These are phyloP conservation scores for Tokudaia tokunoshimensis DNA, from an alignment of 2,797 vertebrate genomes.

Conservation along the genomic window DNA sequence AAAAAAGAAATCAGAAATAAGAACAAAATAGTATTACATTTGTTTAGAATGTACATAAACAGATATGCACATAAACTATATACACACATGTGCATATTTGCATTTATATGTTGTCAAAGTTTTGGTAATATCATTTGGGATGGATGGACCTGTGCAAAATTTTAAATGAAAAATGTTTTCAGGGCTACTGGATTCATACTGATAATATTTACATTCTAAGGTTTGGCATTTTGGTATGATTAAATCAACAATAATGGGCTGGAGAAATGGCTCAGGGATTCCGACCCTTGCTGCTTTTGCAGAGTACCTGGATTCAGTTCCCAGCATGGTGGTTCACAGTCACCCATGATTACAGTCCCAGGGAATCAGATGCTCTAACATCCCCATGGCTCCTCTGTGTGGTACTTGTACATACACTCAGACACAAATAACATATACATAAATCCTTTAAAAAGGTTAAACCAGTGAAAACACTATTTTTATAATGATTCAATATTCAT, in stretches of 20 bases:
- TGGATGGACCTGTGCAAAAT: neutral
- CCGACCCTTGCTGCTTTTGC: neutral
- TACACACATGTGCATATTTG: neutral
- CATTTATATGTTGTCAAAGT: neutral
- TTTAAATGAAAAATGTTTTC: slow-evolving; percentile 58
- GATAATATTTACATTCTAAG: neutral
- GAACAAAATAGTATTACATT: neutral
- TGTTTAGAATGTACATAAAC: neutral
- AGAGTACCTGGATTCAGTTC: neutral
- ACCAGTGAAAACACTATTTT: slow-evolving; percentile 12
- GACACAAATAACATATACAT: neutral
- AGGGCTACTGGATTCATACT: slow-evolving; percentile 8
- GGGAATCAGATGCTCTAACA: neutral
- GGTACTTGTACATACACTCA: neutral
- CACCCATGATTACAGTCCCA: neutral
- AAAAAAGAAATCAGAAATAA: neutral
- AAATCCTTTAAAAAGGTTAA: neutral
- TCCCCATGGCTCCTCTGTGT: neutral
- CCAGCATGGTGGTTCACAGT: neutral
- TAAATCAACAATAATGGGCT: slow-evolving; percentile 17
- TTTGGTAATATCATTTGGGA: slow-evolving; percentile 48
- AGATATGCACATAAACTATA: neutral
- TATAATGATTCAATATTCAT: neutral
- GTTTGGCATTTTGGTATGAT: slow-evolving; percentile 7
- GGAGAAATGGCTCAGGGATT: neutral